Base-by-base conservation (phyloP, 2,888 invertebrate genomes). In the Polymixis lichenea region DNA sequence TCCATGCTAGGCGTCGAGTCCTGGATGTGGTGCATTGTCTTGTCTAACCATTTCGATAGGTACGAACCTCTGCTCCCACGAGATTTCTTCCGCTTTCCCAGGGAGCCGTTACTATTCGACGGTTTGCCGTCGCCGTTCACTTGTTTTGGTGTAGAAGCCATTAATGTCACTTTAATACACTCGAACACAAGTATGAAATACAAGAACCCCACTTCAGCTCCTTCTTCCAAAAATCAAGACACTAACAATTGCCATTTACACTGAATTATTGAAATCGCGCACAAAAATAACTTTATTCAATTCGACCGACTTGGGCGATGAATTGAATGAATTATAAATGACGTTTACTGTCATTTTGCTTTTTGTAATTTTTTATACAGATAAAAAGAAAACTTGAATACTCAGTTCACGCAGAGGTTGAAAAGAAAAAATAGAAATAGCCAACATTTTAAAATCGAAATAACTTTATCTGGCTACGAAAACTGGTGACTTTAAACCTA, bases 81-180 rank as follows among this genome's bases (percentile, higher is more conserved):
- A 84, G 95, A 94, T 91, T 96, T 97, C 92, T 96, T 97, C 83
- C 96, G 95, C 92, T 97, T 97, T 91, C 96, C 96, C 89, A 94
- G 90, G 85, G 94, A 92, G 89, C 93, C 94, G 93, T 93, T 94
- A 91, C 89, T 94, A 84, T 91, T 94, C 78, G 94, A 87, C 88
- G 91, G 89, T 91, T 93, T 94, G 86, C 93, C 94, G 92, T 95
- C 95, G 87, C 93, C 94, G 91, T 95, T 95, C 89, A 92, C 92
- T 93, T 95, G 95, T 92, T 95, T 95, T 90, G 96, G 93, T 90
- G 94, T 93, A 88, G 96, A 94, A 92, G 95, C 95, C 96, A 96
- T 96, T 90, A 89, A 89, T 87, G 87, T 88, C 88, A 86, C 85
- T 83, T 64, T 69, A 74, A 65, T 25, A 84, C 84, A 86, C 80